Base-by-base conservation (phyloP, 92 coral and sea anemone species). In the Porites divaricata region DNA sequence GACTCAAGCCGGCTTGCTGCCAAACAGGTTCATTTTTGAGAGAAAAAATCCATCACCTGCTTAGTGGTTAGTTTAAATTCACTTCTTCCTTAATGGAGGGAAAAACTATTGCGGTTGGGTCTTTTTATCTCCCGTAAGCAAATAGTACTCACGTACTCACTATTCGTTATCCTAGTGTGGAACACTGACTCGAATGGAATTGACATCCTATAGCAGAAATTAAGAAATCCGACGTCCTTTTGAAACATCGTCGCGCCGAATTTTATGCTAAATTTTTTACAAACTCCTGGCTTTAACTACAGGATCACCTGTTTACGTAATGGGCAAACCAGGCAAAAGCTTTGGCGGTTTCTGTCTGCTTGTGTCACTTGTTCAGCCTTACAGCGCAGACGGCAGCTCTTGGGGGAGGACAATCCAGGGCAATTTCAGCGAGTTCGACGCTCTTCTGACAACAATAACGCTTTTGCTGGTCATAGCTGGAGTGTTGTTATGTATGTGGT, bases 391-490 rank as follows among this genome's bases (percentile, higher is more conserved):
- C 19, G 23, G 13, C 14, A 63, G 45, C 41, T 14, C 26, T 8
- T 53, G 35, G 25, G 74, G 58, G 23, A 54, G 56, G 1, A 63
- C 76, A 2, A 26, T 57, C 3, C 57, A 22, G 19, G n/a, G 20
- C 56, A 48, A n/a, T 23, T 80, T 56, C 45, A 80, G 26, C 76
- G 85, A 80, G 21, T 68, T 80, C 48, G 76, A 80, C 58, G 20
- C 76, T 19, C 35, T 80, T 17, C 35, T 80, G n/a, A 68, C 85
- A 1, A 45, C 64, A 17, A 0, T 68, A 9, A 45, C 67, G 0
- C 21, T 80, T 17, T 49, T 80, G 7, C 28, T 70, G 20, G 69
- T n/a, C 35, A 26, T 70, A 9, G 76, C 76, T 0, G 85, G 85
- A 1, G 6, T 80, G 9, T 69, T 69, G 14, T 4, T 70, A 4